Evolutionary conservation across 2,797 vertebrate genomes (phyloP).

Genomic region (Dryobates pubescens): DNA sequence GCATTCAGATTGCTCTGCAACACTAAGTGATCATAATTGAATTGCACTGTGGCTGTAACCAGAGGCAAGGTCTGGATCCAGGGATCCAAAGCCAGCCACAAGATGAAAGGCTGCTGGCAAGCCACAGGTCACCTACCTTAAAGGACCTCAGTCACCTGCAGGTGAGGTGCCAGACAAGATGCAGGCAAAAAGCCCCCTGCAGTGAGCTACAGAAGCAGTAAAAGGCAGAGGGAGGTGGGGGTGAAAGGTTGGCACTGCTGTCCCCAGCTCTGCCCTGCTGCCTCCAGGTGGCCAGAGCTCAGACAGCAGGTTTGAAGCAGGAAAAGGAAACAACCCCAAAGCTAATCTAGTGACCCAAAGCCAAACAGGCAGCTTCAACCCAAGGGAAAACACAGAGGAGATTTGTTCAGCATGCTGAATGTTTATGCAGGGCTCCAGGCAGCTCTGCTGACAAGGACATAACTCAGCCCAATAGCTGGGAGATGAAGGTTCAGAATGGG

Average conservation of each 20-base stretch:
- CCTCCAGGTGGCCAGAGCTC: not conserved
- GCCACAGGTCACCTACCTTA: not conserved
- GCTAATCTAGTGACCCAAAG: not conserved
- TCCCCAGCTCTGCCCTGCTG: not conserved
- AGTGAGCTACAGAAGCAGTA: not conserved
- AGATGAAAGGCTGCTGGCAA: not conserved
- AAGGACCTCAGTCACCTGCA: not conserved
- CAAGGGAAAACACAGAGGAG: not conserved
- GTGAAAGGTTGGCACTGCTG: not conserved
- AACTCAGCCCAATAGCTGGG: not conserved
- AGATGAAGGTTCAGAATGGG: not conserved
- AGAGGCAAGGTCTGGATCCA: not conserved
- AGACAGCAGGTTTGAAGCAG: not conserved
- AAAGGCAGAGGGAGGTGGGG: rapidly evolving
- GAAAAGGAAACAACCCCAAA: not conserved
- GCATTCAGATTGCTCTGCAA: not conserved
- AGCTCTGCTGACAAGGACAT: not conserved
- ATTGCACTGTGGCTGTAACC: not conserved
- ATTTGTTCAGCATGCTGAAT: not conserved
- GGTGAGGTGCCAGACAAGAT: not conserved
- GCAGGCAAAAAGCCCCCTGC: not conserved
- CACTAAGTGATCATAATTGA: not conserved
- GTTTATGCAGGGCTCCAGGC: not conserved
- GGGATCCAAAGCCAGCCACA: not conserved
- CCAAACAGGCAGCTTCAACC: not conserved